Evolutionary conservation across 37 sponge, comb jelly and placozoan genomes (phyloP).

Genomic region (Cladorhizidae sp.): DNA sequence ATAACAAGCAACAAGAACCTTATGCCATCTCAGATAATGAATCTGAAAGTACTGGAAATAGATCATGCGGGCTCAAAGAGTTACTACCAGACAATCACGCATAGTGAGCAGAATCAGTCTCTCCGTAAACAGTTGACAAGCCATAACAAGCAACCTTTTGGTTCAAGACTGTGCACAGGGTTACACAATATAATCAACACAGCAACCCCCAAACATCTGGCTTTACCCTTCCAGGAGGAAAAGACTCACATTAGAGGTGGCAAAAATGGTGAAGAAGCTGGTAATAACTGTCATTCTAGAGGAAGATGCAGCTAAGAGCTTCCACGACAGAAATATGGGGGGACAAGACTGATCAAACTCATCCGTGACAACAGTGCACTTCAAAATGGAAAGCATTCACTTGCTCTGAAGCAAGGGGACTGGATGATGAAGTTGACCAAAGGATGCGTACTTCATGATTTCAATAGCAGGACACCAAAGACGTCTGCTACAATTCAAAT

Average conservation of each 20-base stretch:
- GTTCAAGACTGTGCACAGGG: slow-evolving; percentile 37
- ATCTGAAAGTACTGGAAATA: too few species aligned
- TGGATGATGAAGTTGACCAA: slow-evolving; percentile 38
- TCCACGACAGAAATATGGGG: slow-evolving; percentile 54
- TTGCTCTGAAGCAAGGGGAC: slow-evolving; percentile 28
- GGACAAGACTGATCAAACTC: too few species aligned
- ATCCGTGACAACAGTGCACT: slow-evolving; percentile 32
- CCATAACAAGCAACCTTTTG: slow-evolving; percentile 34
- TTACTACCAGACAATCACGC: too few species aligned
- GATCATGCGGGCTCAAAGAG: too few species aligned
- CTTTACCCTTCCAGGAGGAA: not conserved
- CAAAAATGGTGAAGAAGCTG: slow-evolving; percentile 11
- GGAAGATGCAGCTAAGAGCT: slow-evolving; percentile 6
- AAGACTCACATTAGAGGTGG: slow-evolving; percentile 13
- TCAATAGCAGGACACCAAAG: not conserved
- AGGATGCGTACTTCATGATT: slow-evolving; percentile 51
- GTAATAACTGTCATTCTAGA: too few species aligned
- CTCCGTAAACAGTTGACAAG: too few species aligned
- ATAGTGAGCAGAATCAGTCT: too few species aligned
- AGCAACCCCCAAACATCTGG: slow-evolving; percentile 15
- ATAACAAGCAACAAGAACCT: too few species aligned
- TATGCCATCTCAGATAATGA: too few species aligned
- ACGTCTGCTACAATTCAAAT: slow-evolving; percentile 13
- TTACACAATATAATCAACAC: slow-evolving; percentile 8
- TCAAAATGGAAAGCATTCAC: slow-evolving; percentile 62